Base-by-base conservation (phyloP, 2,797 vertebrate species). In the Myotis findleyi region DNA sequence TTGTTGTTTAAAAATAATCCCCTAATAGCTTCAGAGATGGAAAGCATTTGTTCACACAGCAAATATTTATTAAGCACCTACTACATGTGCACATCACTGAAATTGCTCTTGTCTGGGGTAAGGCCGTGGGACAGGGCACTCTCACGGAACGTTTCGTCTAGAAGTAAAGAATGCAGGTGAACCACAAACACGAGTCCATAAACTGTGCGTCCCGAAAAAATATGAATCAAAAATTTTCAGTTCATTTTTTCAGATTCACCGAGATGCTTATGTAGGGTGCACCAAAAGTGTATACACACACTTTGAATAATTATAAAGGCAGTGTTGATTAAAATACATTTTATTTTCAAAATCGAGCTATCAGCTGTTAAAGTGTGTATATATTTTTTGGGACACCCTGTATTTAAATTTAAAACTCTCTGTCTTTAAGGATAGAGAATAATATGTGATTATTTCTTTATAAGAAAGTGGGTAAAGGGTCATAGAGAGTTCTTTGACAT, bases 1-100 rank as follows among this genome's bases (percentile, higher is more conserved):
- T 59, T 86, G 33, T 53, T 92, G 6, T 80, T 87, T 68, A 88
- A 91, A 94, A 87, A 36, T n/a, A 95, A 95, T 71, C 6, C 33
- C 16, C 17, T 82, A 76, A 55, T 51, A 81, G 30, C 25, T 81
- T 92, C 25, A 69, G 33, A 44, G 38, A 83, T 72, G 18, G 47
- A 72, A 94, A 90, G 21, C n/a, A 72, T 77, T 87, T 92, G 59
- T 73, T 84, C 55, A 90, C 4, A 71, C 7, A 87, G 14, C 33
- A 90, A 38, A 49, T 77, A 92, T 85, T 49, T 80, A 66, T 51
- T 77, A 90, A 80, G n/a, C 6, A 88, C 8, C 25, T 79, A 36
- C 41, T 66, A 68, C n/a, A 84, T 55, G n/a, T 44, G 27, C 33
- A 77, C 30, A 82, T 27, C 36, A 38, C 13, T 71, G n/a, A 93